Percentiles rank a stretch among this genome's conserved stretches.
Evolutionary conservation across 2,888 invertebrate species (phyloP).

Genomic region (Lasioglossum figueresi): DNA sequence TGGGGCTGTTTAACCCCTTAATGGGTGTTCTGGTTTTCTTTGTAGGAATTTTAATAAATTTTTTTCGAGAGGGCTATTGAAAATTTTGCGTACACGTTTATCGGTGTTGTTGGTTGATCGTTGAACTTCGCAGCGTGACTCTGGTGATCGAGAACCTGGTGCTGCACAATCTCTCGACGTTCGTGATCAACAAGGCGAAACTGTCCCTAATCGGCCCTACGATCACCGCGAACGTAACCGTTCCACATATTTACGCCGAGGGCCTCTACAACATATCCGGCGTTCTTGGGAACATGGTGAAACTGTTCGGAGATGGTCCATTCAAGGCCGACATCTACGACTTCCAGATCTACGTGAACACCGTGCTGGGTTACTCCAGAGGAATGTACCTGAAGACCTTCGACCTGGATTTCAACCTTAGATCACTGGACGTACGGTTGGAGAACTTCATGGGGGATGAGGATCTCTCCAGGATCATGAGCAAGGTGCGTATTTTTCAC

Average conservation of each 20-base stretch:
- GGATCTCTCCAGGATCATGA: slow-evolving; percentile 73
- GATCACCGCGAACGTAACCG: slow-evolving; percentile 76
- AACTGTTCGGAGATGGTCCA: slow-evolving; percentile 73
- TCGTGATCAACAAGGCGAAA: slow-evolving; percentile 75
- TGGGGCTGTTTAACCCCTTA: slow-evolving; percentile 66
- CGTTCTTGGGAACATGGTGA: slow-evolving; percentile 74
- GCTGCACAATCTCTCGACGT: slow-evolving; percentile 75
- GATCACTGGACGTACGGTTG: slow-evolving; percentile 66
- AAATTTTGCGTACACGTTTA: background rate
- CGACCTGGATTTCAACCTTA: slow-evolving; percentile 77
- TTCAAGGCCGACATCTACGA: slow-evolving; percentile 72
- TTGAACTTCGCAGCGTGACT: slow-evolving; percentile 68
- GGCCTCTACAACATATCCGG: slow-evolving; percentile 79
- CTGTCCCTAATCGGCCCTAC: slow-evolving; percentile 78
- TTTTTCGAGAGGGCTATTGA: background rate
- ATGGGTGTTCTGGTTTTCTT: background rate
- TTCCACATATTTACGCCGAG: slow-evolving; percentile 74
- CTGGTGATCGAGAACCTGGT: slow-evolving; percentile 72
- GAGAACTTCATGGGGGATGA: slow-evolving; percentile 78
- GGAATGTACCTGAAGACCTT: slow-evolving; percentile 80
- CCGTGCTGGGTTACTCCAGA: slow-evolving; percentile 76
- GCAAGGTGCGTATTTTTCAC: slow-evolving; percentile 65
- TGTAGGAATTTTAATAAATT: background rate
- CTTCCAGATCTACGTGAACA: slow-evolving; percentile 75
- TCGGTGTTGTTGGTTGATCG: background rate